Conservation (phyloP, 1,140 invertebrate genomes). For the Philaenus spumarius region DNA sequence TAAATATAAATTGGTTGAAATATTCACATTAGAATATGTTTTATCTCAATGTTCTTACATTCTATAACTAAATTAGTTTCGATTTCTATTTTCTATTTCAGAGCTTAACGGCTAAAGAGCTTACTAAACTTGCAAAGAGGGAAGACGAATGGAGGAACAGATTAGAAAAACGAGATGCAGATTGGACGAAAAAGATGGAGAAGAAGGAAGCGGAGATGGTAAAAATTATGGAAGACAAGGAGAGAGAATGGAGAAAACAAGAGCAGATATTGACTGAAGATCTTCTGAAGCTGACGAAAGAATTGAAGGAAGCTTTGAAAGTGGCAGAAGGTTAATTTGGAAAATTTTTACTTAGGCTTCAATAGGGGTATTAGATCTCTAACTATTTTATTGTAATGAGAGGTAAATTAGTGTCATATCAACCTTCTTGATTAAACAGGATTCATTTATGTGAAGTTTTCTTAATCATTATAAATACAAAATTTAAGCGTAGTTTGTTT, state of each 20-base stretch:
- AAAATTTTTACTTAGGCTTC: constrained; percentile 12
- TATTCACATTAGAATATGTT: too few species aligned
- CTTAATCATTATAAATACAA: too few species aligned
- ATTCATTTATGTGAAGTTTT: too few species aligned
- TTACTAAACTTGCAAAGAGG: constrained; percentile 40
- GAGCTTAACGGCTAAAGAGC: constrained; percentile 40
- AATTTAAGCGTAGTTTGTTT: too few species aligned
- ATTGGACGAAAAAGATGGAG: constrained; percentile 51
- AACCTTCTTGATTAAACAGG: too few species aligned
- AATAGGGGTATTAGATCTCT: constrained; percentile 36
- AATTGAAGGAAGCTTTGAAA: constrained; percentile 52
- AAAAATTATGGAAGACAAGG: constrained; percentile 48
- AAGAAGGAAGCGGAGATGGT: constrained; percentile 45
- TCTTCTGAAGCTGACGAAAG: constrained; percentile 46
- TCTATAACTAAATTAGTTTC: too few species aligned
- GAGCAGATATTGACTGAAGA: constrained; percentile 44
- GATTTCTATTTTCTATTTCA: too few species aligned
- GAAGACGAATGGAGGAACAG: constrained; percentile 48
- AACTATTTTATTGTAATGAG: too few species aligned
- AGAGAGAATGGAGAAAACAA: constrained; percentile 57
- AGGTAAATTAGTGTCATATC: too few species aligned
- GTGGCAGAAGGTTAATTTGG: constrained; percentile 49
- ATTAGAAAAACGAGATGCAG: constrained; percentile 48
- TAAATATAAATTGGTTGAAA: too few species aligned
- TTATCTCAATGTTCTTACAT: too few species aligned